phyloP scores from a whole-genome alignment of 2,888 invertebrate genomes.

The Lasioglossum oenotherae region DNA sequence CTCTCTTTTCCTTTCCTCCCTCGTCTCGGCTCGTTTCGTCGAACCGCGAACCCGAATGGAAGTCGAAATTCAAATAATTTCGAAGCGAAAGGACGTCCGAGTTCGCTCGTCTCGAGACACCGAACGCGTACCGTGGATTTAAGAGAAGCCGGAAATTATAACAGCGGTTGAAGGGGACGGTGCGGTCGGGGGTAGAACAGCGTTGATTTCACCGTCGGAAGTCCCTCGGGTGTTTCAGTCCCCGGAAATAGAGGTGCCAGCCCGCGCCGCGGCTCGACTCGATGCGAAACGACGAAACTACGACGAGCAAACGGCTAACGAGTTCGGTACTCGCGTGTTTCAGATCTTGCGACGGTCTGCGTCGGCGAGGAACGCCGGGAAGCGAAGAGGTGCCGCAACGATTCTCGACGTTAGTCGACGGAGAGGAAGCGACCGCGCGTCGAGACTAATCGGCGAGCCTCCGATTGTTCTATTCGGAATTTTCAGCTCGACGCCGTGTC shows the following conservation, averaged over 20 bases:
- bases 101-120: neutral
- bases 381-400: conserved; percentile 40
- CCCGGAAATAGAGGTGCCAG: conserved; percentile 68
- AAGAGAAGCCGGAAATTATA: conserved; percentile 35
- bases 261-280: neutral
- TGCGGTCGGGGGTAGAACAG: neutral
- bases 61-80: neutral
- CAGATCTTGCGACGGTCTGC: conserved; percentile 65
- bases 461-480: neutral
- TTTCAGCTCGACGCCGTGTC: conserved; percentile 43
- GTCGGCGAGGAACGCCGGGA: conserved; percentile 60
- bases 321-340: conserved; percentile 38
- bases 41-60: neutral
- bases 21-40: neutral
- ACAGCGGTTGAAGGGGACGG: conserved; percentile 29
- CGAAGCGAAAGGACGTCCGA: neutral
- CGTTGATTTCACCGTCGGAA: conserved; percentile 52
- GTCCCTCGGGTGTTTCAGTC: conserved; percentile 53
- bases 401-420: conserved; percentile 52
- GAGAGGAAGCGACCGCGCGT: neutral
- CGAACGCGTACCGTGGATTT: conserved; percentile 2
- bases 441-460: neutral
- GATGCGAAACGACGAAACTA: neutral
- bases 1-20: neutral
- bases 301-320: neutral